phyloP scores from a whole-genome alignment of 2,888 invertebrate genomes.

The Lochmaea capreae region DNA sequence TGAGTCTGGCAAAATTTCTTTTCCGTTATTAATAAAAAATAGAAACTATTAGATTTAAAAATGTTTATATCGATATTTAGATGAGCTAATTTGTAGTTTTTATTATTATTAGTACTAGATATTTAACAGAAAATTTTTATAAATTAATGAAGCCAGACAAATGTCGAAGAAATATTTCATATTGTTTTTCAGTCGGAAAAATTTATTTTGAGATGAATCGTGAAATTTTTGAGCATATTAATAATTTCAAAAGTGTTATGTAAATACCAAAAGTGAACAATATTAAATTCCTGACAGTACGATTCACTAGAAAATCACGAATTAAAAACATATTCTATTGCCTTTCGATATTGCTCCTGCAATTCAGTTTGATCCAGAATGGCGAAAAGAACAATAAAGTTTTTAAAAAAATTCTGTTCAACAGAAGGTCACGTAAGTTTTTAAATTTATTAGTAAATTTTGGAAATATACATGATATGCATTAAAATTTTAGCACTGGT shows the following conservation, averaged over 20 bases:
- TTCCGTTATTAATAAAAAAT: too few species aligned
- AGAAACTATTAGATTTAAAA: too few species aligned
- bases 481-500: too few species aligned
- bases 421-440: not conserved
- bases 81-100: too few species aligned
- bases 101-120: too few species aligned
- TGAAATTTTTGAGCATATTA: conserved; percentile 3
- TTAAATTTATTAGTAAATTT: not conserved
- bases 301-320: not conserved
- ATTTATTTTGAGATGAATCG: not conserved
- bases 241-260: not conserved
- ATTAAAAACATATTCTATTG: not conserved
- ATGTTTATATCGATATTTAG: too few species aligned
- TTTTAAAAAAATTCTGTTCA: not conserved
- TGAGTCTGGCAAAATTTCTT: too few species aligned
- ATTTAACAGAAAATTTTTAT: too few species aligned
- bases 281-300: not conserved
- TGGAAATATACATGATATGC: not conserved
- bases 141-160: not conserved
- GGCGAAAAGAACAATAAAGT: not conserved
- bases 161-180: not conserved
- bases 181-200: not conserved
- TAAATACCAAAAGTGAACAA: not conserved
- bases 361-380: not conserved
- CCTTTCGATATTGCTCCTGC: not conserved